Evolutionary conservation across 2,888 invertebrate species (phyloP).

Genomic region (Hirtodrosophila histrioides): DNA sequence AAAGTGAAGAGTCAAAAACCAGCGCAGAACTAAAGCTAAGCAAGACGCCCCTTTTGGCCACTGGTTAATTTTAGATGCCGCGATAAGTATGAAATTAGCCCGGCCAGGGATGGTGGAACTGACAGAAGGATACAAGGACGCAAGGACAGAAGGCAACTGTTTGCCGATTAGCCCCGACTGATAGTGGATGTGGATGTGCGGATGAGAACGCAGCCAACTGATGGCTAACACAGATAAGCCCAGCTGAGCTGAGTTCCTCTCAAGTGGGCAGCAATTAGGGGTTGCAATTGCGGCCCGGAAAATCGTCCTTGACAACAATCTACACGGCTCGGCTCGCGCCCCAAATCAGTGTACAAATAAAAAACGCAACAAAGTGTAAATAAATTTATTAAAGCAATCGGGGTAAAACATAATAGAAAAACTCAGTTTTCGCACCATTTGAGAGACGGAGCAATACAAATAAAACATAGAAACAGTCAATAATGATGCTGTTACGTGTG

Average conservation of each 20-base stretch:
- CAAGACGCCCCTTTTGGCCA: conserved; percentile 56
- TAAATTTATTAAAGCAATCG: conserved; percentile 65
- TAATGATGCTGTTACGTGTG: not conserved
- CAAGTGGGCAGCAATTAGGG: conserved; percentile 75
- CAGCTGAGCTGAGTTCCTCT: conserved; percentile 57
- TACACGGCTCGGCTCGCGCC: conserved; percentile 55
- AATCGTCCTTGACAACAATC: conserved; percentile 58
- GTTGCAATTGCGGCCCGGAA: conserved; percentile 57
- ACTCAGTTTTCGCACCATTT: conserved; percentile 69
- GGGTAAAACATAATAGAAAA: conserved; percentile 43
- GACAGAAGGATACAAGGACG: conserved; percentile 21
- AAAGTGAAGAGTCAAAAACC: conserved; percentile 33
- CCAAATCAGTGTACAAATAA: conserved; percentile 53
- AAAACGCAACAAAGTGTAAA: conserved; percentile 73
- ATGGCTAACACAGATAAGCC: conserved; percentile 67
- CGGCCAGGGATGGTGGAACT: conserved; percentile 30
- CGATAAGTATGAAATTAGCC: conserved; percentile 57
- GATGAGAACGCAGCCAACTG: conserved; percentile 65
- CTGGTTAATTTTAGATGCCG: conserved; percentile 65
- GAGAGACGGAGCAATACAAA: conserved; percentile 18
- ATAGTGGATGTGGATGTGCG: conserved; percentile 42
- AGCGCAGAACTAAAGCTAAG: conserved; percentile 60
- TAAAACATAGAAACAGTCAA: conserved; percentile 11
- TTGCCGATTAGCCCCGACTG: conserved; percentile 48
- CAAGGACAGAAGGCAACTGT: conserved; percentile 39